Evolutionary conservation across 2,113 vertebrate species (phyloP), one percentile per base, ranked within the genome.

Genomic region (Fulica atra): DNA sequence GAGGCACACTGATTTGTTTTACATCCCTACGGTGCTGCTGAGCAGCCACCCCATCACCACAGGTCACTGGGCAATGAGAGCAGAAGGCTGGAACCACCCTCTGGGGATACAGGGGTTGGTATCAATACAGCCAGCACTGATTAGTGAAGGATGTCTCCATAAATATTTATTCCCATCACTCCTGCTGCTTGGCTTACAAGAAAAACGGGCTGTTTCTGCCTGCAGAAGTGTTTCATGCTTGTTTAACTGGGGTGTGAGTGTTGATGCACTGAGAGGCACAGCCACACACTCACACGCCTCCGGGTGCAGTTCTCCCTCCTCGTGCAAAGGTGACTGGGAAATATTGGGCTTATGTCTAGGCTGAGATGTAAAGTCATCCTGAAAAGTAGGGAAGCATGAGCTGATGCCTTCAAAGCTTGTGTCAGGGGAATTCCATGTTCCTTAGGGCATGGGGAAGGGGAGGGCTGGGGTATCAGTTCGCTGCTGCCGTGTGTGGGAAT

Each of bases 401-500:
- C 20, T 31, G 61, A 20, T 50, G 50, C 51, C 18, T 23, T 15
- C 60, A 51, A 20, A 26, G 36, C 8, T 26, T 2, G 11, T 35
- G 16, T 11, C 18, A 7, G 40, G 53, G 40, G 46, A 54, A 14
- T 16, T 26, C 16, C 10, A 2, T 53, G 28, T 48, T 23, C 46
- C 61, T 2, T 8, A 46, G 82, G 60, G 38, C 20, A 3, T 3
- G 0, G 36, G 21, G 14, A 53, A 46, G 16, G 33, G 26, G n/a
- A 66, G 44, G 17, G 56, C 59, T 15, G 85, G 51, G 79, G 17
- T 48, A 48, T 48, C 78, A 1, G n/a, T 0, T 74, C 29, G 2
- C 9, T 1, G 2, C 38, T 81, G 70, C 26, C 6, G 0, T 0
- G 2, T 5, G 26, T 2, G 31, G 13, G 56, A 54, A 73, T 53